Evolutionary conservation across 2,113 vertebrate species (phyloP), one percentile per base, ranked within the genome.

Genomic region (Orcinus orca): DNA sequence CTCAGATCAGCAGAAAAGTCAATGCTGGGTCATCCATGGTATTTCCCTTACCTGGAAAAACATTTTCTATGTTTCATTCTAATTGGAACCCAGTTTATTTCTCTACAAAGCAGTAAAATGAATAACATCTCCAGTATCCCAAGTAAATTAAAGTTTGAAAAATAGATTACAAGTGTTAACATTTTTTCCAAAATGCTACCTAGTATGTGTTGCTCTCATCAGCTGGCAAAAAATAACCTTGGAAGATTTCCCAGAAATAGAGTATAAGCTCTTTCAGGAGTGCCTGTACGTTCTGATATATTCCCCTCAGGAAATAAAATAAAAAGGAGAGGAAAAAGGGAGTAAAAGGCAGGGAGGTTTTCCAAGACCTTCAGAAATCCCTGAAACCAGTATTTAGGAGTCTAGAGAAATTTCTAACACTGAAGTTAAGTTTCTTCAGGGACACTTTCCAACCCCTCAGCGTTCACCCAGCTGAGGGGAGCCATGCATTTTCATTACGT

Each of bases 1-100:
- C 62, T 70, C 91, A 62, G 73, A 96, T 95, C 93, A 96, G 82
- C 67, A 94, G 36, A 96, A 92, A 47, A 71, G 44, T 88, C 89
- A 96, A 79, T 55, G 17, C 53, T 74, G 36, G 90, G 7, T 97
- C 67, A 63, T 96, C 44, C 71, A 73, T 83, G 20, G 0, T 47
- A 47, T 47, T 90, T 89, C 18, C 21, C 94, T 95, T 55, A 88
- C 80, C 65, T 77, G 38, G 67, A 47, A 94, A 94, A 91, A 97
- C 8, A 2, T 29, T 55, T 25, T 84, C 38, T 44, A 1, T 50
- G 1, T 74, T 92, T 82, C 79, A 23, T 84, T 93, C 76, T 94
- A 76, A 89, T 74, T 91, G 23, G 68, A 87, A 90, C 89, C 73
- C 81, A 86, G 73, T 71, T 93, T 71, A 87, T 95, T 97, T 94